phyloP scores from a whole-genome alignment of 1,140 invertebrate species.

The Aphidius gifuensis region DNA sequence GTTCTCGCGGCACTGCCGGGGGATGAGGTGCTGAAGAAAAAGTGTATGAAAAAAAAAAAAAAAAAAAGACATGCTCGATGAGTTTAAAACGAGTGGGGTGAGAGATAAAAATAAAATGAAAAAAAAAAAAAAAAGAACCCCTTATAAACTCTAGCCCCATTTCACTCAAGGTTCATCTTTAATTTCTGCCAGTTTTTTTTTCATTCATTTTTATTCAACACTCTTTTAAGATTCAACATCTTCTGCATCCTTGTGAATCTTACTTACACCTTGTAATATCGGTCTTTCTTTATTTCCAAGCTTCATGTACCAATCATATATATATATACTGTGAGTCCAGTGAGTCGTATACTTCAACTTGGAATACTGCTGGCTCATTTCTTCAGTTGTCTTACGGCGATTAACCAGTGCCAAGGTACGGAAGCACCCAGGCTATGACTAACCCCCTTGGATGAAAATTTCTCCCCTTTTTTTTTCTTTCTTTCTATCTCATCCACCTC shows the following conservation, averaged over 20 bases:
- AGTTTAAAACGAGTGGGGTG: constrained; percentile 19
- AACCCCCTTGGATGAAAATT: constrained; percentile 10
- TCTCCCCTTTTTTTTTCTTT: constrained; percentile 25
- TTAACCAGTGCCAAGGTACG: constrained; percentile 44
- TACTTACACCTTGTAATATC: constrained; percentile 6
- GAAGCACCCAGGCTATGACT: constrained; percentile 28
- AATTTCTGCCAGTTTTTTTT: constrained; percentile 55
- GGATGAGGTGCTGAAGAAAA: background rate
- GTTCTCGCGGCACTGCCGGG: background rate
- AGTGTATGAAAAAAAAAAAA: background rate
- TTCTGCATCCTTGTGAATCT: constrained; percentile 25
- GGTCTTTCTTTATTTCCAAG: constrained; percentile 14
- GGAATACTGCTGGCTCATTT: constrained; percentile 52
- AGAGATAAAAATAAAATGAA: constrained; percentile 10
- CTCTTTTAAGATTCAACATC: constrained; percentile 52
- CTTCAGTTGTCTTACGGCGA: constrained; percentile 56
- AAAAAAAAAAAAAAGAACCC: constrained; percentile 30
- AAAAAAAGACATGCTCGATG: constrained; percentile 18
- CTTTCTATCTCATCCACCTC: constrained; percentile 17
- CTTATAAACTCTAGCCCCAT: constrained; percentile 56
- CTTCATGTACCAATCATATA: no score
- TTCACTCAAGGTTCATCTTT: constrained; percentile 56
- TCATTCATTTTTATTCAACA: constrained; percentile 40
- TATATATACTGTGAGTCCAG: no score
- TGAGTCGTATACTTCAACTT: constrained; percentile 32